A percentile compares a stretch with the other conserved stretches of the same genome.
Conservation (phyloP, 2,888 invertebrate species). For the Mayetiola destructor region DNA sequence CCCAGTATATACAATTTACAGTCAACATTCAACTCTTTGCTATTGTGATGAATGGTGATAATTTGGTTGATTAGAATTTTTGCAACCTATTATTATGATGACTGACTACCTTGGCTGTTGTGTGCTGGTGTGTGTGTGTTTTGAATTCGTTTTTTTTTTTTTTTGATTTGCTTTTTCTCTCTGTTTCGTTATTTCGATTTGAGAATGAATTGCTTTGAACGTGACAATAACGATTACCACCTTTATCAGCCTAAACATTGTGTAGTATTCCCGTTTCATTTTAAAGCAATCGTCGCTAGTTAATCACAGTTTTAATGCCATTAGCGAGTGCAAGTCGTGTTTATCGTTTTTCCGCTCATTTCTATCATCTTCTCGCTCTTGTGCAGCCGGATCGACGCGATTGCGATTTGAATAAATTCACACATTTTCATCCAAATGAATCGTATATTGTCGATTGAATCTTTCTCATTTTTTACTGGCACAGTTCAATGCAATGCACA, state of each 20-base stretch:
- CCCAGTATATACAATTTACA: background rate
- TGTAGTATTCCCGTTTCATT: no score
- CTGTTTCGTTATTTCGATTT: background rate
- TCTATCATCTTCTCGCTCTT: background rate
- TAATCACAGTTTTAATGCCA: constrained; percentile 6
- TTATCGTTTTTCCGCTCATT: background rate
- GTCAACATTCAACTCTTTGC: background rate
- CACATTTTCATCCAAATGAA: constrained; percentile 5
- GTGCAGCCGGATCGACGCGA: no score
- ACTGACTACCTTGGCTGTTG: no score
- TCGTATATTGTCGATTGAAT: no score
- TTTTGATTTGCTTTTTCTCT: background rate
- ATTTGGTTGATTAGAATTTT: constrained; percentile 5
- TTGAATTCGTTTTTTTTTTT: background rate
- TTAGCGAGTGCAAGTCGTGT: constrained; percentile 3
- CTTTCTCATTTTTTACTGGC: no score
- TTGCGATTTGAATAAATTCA: constrained; percentile 6
- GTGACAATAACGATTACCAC: constrained; percentile 4
- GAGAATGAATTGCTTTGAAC: background rate
- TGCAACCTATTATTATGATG: constrained; percentile 9
- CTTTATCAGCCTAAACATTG: no score
- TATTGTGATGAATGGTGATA: constrained; percentile 1
- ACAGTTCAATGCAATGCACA: no score
- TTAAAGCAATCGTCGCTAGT: constrained; percentile 1
- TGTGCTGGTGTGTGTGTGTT: no score